phyloP scores from a whole-genome alignment of 2,888 invertebrate species.

The Lordiphosa fenestrarum region DNA sequence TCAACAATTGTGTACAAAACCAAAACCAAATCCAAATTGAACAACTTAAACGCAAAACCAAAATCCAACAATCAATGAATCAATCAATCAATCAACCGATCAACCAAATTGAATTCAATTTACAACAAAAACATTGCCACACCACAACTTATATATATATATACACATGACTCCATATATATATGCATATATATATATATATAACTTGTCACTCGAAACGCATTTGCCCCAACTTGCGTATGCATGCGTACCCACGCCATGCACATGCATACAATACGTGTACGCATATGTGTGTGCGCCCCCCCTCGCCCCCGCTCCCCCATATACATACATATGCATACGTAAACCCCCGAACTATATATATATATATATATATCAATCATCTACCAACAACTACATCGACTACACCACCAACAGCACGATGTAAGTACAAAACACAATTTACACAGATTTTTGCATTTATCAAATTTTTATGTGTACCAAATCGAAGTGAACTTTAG shows the following conservation, averaged over 20 bases:
- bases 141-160: conserved; percentile 21
- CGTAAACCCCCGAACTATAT: conserved; percentile 8
- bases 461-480: conserved; percentile 51
- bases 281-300: too few species aligned
- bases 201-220: conserved; percentile 25
- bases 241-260: conserved; percentile 1
- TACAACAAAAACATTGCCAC: conserved; percentile 9
- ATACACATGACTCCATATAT: too few species aligned
- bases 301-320: too few species aligned
- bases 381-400: conserved; percentile 40
- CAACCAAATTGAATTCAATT: conserved; percentile 19
- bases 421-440: conserved; percentile 80
- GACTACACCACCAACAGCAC: conserved; percentile 79
- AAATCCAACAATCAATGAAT: conserved; percentile 18
- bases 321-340: conserved; percentile 31
- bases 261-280: too few species aligned
- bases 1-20: conserved; percentile 34
- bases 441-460: conserved; percentile 65
- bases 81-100: conserved; percentile 18
- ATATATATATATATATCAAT: conserved; percentile 22
- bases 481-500: conserved; percentile 43
- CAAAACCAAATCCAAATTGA: conserved; percentile 21
- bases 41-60: conserved; percentile 6
- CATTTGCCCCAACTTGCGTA: conserved; percentile 16
- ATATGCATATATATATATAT: conserved; percentile 42